phyloP scores from a whole-genome alignment of 2,888 invertebrate species.

The Tillus elongatus region DNA sequence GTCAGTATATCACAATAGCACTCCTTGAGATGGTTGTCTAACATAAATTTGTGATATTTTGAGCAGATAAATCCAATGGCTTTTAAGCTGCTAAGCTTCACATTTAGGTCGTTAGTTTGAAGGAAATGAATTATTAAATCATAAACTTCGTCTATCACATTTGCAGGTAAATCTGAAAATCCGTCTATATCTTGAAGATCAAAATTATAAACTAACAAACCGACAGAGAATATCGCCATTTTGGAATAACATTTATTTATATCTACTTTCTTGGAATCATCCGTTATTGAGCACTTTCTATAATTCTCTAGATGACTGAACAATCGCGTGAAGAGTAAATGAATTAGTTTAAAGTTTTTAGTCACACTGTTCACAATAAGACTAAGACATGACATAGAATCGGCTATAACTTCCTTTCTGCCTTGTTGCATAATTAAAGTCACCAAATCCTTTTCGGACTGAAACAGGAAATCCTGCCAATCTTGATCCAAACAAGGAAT shows the following conservation, averaged over 20 bases:
- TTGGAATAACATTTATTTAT: slow-evolving; percentile 57
- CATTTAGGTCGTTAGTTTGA: slow-evolving; percentile 59
- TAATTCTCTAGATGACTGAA: slow-evolving; percentile 49
- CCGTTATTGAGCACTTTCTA: slow-evolving; percentile 43
- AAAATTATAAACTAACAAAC: slow-evolving; percentile 80
- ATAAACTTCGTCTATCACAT: slow-evolving; percentile 73
- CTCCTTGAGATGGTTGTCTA: slow-evolving; percentile 66
- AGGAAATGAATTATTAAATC: slow-evolving; percentile 74
- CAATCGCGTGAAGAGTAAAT: slow-evolving; percentile 82
- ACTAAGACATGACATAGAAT: slow-evolving; percentile 84
- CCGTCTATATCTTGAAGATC: slow-evolving; percentile 47
- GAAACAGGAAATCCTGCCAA: slow-evolving; percentile 81
- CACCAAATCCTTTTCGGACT: slow-evolving; percentile 84
- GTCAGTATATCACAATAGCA: slow-evolving; percentile 67
- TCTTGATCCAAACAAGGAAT: slow-evolving; percentile 94
- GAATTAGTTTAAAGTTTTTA: slow-evolving; percentile 78
- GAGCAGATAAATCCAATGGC: slow-evolving; percentile 81
- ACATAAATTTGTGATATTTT: slow-evolving; percentile 82
- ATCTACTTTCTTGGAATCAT: slow-evolving; percentile 38
- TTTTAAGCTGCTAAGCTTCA: slow-evolving; percentile 64
- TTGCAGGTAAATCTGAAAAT: slow-evolving; percentile 25
- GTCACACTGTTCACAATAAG: slow-evolving; percentile 88
- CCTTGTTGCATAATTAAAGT: slow-evolving; percentile 78
- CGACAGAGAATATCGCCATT: slow-evolving; percentile 81
- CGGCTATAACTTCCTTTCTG: slow-evolving; percentile 63